Evolutionary conservation across 2,113 vertebrate genomes (phyloP).

Genomic region (Clarias magur): DNA sequence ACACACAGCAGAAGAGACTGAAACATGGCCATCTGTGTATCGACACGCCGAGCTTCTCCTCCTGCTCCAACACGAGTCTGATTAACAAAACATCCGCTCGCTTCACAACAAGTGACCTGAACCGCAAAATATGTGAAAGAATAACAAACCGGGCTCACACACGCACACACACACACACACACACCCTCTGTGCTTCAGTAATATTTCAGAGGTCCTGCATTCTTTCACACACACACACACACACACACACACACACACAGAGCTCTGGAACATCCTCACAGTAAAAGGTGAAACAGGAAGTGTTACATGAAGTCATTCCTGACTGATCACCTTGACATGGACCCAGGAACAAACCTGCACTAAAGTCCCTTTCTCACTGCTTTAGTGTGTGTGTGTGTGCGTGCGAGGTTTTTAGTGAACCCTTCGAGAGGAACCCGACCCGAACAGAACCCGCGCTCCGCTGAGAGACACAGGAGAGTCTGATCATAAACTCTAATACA

Average conservation of each 20-base stretch:
- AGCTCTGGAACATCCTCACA: background rate
- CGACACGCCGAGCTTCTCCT: slow-evolving; percentile 13
- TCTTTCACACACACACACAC: background rate
- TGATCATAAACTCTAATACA: background rate
- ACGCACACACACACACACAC: background rate
- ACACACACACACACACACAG: background rate
- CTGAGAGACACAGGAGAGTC: background rate
- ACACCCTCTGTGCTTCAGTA: background rate
- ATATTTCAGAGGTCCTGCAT: background rate
- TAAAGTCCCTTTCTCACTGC: background rate
- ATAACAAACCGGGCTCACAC: slow-evolving; percentile 10
- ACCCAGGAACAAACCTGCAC: background rate
- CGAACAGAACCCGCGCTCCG: background rate
- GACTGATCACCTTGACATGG: background rate
- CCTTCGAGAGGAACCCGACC: background rate
- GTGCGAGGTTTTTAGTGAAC: background rate
- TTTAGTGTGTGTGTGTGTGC: background rate
- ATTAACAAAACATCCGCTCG: slow-evolving; percentile 18
- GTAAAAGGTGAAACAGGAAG: slow-evolving; percentile 2
- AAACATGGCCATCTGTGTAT: background rate
- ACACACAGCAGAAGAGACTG: background rate
- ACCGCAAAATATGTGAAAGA: slow-evolving; percentile 19
- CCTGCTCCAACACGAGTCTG: background rate
- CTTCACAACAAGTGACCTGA: slow-evolving; percentile 25
- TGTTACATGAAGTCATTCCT: background rate